These are phyloP conservation scores for Pristis pectinata DNA, from an alignment of 2,797 vertebrate species.

Conservation along the genomic window DNA sequence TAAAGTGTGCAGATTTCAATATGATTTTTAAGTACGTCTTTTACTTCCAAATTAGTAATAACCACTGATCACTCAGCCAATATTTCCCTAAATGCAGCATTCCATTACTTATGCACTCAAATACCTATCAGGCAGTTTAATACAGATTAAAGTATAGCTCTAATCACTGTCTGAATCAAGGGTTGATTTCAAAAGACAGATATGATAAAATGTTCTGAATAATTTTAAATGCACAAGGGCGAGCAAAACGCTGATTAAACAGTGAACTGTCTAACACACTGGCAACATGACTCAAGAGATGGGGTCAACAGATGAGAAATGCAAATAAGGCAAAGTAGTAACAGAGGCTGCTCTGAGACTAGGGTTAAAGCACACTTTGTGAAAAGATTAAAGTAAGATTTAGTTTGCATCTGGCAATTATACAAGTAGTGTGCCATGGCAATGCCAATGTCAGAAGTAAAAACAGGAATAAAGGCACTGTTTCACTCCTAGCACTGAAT, in stretches of 20 bases:
- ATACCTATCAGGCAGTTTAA: background rate
- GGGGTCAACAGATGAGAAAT: background rate
- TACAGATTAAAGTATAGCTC: background rate
- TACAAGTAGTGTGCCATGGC: background rate
- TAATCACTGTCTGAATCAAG: background rate
- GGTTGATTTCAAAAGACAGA: too few relatives aligned
- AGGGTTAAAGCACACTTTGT: background rate
- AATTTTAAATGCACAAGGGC: background rate
- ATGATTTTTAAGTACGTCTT: background rate
- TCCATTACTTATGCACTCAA: background rate
- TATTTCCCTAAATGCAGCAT: background rate
- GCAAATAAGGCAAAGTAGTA: background rate
- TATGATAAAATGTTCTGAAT: background rate
- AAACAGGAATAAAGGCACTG: background rate
- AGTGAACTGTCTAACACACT: background rate
- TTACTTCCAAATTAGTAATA: background rate
- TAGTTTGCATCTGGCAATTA: background rate
- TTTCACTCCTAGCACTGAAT: background rate
- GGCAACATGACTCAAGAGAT: background rate
- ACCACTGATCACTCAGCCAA: background rate
- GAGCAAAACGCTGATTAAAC: background rate
- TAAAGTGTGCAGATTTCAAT: background rate
- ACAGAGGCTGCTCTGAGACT: background rate
- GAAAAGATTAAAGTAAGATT: background rate
- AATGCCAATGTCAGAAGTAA: background rate